Conservation (phyloP, 2,888 invertebrate species). For the Synanthedon vespiformis region DNA sequence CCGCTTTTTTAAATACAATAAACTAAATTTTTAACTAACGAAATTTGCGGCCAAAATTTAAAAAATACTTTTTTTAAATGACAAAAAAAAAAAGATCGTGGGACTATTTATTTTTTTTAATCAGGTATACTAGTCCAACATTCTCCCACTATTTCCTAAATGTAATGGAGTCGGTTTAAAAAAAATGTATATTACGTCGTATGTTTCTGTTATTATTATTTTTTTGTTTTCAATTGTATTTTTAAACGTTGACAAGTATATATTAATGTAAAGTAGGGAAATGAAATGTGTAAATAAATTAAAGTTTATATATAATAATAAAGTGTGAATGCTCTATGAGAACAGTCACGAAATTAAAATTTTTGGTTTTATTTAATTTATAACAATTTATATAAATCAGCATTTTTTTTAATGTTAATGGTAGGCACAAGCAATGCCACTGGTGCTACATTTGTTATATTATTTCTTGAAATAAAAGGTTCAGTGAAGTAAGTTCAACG, state of each 20-base stretch:
- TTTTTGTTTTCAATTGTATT: constrained; percentile 65
- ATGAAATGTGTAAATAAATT: constrained; percentile 68
- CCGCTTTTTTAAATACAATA: constrained; percentile 31
- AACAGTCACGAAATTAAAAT: constrained; percentile 36
- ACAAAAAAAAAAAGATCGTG: constrained; percentile 25
- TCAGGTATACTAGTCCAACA: constrained; percentile 62
- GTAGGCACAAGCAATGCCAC: too few relatives aligned
- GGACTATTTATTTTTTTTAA: constrained; percentile 60
- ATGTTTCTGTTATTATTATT: constrained; percentile 61
- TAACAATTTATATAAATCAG: too few relatives aligned
- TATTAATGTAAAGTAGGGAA: constrained; percentile 68
- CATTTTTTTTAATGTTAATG: too few relatives aligned
- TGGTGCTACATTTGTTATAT: too few relatives aligned
- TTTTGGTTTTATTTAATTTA: constrained; percentile 12
- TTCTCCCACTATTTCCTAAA: constrained; percentile 44
- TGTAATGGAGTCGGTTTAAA: constrained; percentile 5
- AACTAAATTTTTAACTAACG: constrained; percentile 38
- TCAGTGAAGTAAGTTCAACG: too few relatives aligned
- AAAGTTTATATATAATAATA: constrained; percentile 65
- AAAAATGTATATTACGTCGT: constrained; percentile 51
- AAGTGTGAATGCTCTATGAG: constrained; percentile 63
- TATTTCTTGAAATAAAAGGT: too few relatives aligned
- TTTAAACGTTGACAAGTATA: constrained; percentile 61
- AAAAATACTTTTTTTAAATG: constrained; percentile 45
- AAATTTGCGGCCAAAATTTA: constrained; percentile 48